These are phyloP conservation scores for Leptatherina wallacei DNA, from an alignment of 2,797 vertebrate genomes.

Conservation along the genomic window DNA sequence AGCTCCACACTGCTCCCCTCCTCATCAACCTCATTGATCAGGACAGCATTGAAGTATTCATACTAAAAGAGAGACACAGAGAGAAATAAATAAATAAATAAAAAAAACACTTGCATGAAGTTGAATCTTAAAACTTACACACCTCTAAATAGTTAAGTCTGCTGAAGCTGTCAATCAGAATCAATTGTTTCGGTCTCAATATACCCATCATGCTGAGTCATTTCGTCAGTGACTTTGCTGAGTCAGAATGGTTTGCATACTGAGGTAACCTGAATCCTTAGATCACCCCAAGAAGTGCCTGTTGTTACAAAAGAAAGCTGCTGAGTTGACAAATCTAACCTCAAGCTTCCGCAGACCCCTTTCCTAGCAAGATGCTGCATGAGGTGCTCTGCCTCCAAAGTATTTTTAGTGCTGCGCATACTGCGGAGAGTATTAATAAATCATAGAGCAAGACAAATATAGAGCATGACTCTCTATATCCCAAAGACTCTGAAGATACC, in stretches of 20 bases:
- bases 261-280: slow-evolving; percentile 64
- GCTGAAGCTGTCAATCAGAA: slow-evolving; percentile 9
- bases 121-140: slow-evolving; percentile 2
- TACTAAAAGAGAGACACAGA: slow-evolving; percentile 84
- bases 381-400: slow-evolving; percentile 54
- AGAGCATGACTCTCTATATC: slow-evolving; percentile 67
- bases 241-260: slow-evolving; percentile 53
- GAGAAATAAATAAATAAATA: neutral
- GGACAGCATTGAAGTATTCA: slow-evolving; percentile 98
- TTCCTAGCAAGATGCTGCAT: slow-evolving; percentile 52
- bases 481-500: slow-evolving; percentile 47
- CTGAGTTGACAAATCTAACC: slow-evolving; percentile 64
- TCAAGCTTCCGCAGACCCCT: slow-evolving; percentile 30
- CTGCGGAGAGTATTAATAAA: slow-evolving; percentile 82
- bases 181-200: slow-evolving; percentile 6
- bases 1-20: slow-evolving; percentile 93
- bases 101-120: slow-evolving; percentile 20
- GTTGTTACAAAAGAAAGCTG: slow-evolving; percentile 61
- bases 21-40: slow-evolving; percentile 95
- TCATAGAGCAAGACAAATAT: slow-evolving; percentile 79
- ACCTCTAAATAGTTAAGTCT: neutral
- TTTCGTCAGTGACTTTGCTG: slow-evolving; percentile 48
- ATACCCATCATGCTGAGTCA: slow-evolving; percentile 27
- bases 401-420: slow-evolving; percentile 83
- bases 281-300: slow-evolving; percentile 57